Base-by-base conservation (phyloP, 2,888 invertebrate genomes). In the Dusona sp. region DNA sequence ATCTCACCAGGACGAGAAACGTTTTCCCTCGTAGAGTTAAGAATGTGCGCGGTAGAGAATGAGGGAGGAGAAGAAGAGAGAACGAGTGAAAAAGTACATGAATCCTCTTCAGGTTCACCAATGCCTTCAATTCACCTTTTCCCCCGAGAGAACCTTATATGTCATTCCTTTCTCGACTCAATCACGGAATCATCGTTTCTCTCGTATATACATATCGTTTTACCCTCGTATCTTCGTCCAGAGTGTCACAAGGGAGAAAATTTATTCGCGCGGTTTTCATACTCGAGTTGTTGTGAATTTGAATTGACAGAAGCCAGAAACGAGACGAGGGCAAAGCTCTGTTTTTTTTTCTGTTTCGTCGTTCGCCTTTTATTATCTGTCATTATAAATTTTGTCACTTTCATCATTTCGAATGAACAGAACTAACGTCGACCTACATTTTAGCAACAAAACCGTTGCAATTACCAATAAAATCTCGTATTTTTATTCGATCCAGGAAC, bases 111-210 rank as follows among this genome's bases (percentile, higher is more conserved):
- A 51, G 81, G 74, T 81, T 81, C 54, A 77, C 77, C 51, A 80
- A 84, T 74, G 45, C 54, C 81, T 80, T 75, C 68, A 57, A 81
- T 61, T 79, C 78, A 79, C 45, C 64, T 73, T 68, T 78, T 74
- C 84, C 78, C 74, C n/a, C 36, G 78, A 75, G 81, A 74, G 78
- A 86, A 61, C 68, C 42, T 36, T 65, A 29, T 42, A 65, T 22
- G 45, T 48, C 73, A 64, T 74, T 78, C 51, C 84, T 81, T 74
- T 74, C 74, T 74, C 78, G 86, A 86, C 86, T 84, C 81, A 86
- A 86, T 86, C 86, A 86, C 79, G 38, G 68, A 86, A 84, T 86
- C 84, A 84, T 86, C 74, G 81, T 65, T 70, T 42, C 57, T 75
- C 48, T 33, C 54, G 48, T 45, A 65, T 73, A 64, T 72, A 72